These are phyloP conservation scores for Stenodera caucasica DNA, from an alignment of 2,888 invertebrate species.

Conservation along the genomic window DNA sequence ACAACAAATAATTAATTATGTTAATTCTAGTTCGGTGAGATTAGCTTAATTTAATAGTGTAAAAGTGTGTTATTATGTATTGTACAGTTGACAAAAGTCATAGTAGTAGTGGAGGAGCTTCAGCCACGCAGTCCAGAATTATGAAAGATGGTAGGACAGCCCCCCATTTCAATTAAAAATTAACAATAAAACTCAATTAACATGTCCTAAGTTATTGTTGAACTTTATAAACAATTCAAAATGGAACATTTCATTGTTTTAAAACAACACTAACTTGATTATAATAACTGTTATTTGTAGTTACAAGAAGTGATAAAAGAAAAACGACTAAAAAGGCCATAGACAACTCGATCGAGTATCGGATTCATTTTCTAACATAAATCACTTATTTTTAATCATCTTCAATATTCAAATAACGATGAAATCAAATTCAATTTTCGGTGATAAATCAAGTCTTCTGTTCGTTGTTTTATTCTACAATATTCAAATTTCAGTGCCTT, in stretches of 20 bases:
- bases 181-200: background rate
- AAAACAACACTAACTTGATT: background rate
- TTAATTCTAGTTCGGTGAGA: conserved; percentile 65
- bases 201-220: background rate
- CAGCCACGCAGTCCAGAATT: conserved; percentile 71
- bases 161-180: background rate
- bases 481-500: background rate
- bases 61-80: conserved; percentile 63
- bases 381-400: background rate
- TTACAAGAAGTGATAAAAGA: background rate
- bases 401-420: background rate
- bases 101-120: conserved; percentile 66
- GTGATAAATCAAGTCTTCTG: background rate
- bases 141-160: conserved; percentile 72
- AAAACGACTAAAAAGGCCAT: background rate
- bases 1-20: conserved; percentile 51
- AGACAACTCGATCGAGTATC: background rate
- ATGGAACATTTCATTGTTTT: background rate
- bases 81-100: conserved; percentile 75
- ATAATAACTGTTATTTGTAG: background rate
- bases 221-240: background rate
- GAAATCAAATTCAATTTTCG: background rate
- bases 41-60: conserved; percentile 54
- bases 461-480: background rate
- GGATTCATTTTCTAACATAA: background rate